phyloP scores from a whole-genome alignment of 2,797 vertebrate species.

The Chrysocyon brachyurus region DNA sequence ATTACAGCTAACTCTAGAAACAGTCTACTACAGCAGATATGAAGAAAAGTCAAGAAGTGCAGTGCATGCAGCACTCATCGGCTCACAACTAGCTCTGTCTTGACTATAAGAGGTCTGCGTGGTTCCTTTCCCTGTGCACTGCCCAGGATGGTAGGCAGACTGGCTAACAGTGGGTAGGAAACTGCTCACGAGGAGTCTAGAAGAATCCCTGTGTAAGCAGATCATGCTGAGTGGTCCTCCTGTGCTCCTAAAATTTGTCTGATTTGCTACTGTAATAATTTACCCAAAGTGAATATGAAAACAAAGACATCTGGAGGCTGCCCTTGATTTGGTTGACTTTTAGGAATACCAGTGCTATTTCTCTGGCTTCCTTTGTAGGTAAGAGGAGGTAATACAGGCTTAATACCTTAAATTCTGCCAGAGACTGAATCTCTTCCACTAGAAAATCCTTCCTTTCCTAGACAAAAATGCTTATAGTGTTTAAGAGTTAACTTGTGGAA shows the following conservation, averaged over 20 bases:
- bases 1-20: neutral
- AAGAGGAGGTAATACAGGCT: neutral
- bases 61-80: neutral
- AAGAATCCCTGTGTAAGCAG: neutral
- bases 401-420: neutral
- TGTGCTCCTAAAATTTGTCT: constrained; percentile 16
- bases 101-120: neutral
- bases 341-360: neutral
- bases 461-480: constrained; percentile 10
- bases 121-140: neutral
- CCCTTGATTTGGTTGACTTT: neutral
- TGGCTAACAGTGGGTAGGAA: neutral
- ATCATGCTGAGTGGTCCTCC: neutral
- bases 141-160: neutral
- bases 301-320: neutral
- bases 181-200: neutral
- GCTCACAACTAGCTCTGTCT: neutral
- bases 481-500: neutral
- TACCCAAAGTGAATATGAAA: constrained; percentile 15
- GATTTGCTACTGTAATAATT: neutral
- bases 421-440: neutral
- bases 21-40: neutral
- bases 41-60: constrained; percentile 10
- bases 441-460: constrained; percentile 41
- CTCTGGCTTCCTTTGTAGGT: neutral